Evolutionary conservation across 2,797 vertebrate species (phyloP), one percentile per base, ranked within the genome.

Genomic region (Anguilla anguilla): DNA sequence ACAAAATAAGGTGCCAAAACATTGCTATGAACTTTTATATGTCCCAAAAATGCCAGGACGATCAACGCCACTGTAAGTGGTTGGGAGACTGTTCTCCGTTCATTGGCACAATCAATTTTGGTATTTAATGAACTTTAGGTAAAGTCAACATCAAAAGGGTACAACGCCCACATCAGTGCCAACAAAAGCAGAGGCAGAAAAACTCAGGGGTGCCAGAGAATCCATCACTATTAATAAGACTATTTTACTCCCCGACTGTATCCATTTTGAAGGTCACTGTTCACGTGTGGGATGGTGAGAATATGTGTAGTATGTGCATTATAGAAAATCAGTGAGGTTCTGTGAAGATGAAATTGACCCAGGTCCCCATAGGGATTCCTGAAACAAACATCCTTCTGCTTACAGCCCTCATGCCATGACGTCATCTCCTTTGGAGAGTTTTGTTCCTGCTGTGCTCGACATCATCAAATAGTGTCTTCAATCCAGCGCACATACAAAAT

Each of bases 101-200:
- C 35, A 11, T 39, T 85, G 35, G 72, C 64, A 31, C 28, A 55
- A 49, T 55, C 19, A 31, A 51, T 46, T 67, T 39, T 87, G 86
- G 86, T 61, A 87, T 87, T 83, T 88, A 55, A 89, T 88, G 87
- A 89, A 87, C 86, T 88, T 89, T 89, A 61, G 61, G 83, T 87
- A 86, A 83, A 87, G 81, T 88, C 83, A 85, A 86, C 89, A 84
- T 90, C 84, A 89, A 87, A 91, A 87, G 84, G 64, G 61, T 61
- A 74, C 81, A 77, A 86, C 88, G 61, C 89, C 53, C 85, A 87
- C 83, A 43, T 87, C 46, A 51, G 13, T n/a, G 87, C 87, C 19
- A 61, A 11, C 61, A 53, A 55, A 53, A 35, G 46, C 5, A 22
- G 53, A 39, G 82, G 25, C 7, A 69, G 19, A 39, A 31, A 22